A percentile compares a stretch with the other conserved stretches of the same genome.
These are phyloP conservation scores for Pangasius djambal DNA, from an alignment of 2,797 vertebrate genomes.

Conservation along the genomic window DNA sequence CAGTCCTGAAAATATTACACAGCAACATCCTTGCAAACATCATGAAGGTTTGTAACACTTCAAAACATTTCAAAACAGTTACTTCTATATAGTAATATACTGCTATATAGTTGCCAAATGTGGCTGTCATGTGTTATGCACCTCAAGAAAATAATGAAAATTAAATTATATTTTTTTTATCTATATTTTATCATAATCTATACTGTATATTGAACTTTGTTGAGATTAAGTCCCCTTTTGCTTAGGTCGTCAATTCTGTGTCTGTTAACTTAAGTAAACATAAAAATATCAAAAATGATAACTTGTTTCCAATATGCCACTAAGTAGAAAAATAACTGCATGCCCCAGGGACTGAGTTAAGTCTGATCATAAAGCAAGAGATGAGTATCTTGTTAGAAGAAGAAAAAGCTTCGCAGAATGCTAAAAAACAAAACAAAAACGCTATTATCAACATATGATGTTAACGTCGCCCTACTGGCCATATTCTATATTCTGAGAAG, in stretches of 20 bases:
- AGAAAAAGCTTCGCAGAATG: too few species aligned
- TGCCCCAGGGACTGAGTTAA: too few species aligned
- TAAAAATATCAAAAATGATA: too few species aligned
- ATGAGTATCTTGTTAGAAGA: neutral
- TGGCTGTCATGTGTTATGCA: neutral
- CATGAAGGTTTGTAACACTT: neutral
- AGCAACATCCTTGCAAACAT: neutral
- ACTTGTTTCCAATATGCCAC: too few species aligned
- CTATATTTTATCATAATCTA: neutral
- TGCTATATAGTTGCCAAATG: neutral
- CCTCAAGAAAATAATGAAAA: neutral
- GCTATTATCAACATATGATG: too few species aligned
- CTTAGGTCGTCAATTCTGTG: too few species aligned
- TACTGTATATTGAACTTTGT: neutral
- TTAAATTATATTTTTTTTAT: neutral
- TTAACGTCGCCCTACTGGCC: neutral
- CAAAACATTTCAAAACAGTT: constrained; percentile 13
- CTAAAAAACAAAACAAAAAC: too few species aligned
- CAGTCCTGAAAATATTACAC: neutral
- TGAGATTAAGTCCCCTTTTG: neutral
- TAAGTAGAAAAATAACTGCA: too few species aligned
- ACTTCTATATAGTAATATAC: neutral
- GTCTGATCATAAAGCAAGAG: neutral
- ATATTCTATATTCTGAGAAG: neutral
- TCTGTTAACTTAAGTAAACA: too few species aligned